Percentiles rank a stretch among this genome's conserved stretches.
Conservation (phyloP, 2,888 invertebrate genomes). For the Aleiodes alternator region DNA sequence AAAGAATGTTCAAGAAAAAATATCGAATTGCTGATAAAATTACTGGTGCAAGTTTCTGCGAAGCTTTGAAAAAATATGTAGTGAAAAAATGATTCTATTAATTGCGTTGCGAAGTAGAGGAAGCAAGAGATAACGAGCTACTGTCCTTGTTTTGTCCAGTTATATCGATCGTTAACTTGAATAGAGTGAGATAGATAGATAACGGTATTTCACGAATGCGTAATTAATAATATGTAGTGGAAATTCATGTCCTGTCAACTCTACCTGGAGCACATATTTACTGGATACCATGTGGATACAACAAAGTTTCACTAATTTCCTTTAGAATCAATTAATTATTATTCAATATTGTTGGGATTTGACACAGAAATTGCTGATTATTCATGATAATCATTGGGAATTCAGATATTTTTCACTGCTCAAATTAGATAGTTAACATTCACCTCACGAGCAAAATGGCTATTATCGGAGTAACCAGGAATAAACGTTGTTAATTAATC, state of each 20-base stretch:
- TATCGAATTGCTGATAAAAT: conserved; percentile 20
- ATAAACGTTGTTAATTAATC: background rate
- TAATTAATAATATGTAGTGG: conserved; percentile 20
- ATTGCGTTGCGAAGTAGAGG: background rate
- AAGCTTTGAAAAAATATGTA: background rate
- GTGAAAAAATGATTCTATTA: background rate
- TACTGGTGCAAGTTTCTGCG: background rate
- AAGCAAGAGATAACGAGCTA: background rate
- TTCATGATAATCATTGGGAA: background rate
- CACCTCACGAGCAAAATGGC: background rate
- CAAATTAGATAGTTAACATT: conserved; percentile 13
- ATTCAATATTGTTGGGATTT: background rate
- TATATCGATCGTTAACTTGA: background rate
- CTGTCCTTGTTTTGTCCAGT: background rate
- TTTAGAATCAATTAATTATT: conserved; percentile 4
- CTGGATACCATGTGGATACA: background rate
- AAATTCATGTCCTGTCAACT: conserved; percentile 18
- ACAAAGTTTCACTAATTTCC: background rate
- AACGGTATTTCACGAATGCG: conserved; percentile 19
- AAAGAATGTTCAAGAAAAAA: background rate
- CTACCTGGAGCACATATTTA: conserved; percentile 12
- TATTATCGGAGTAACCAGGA: background rate
- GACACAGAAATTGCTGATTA: background rate
- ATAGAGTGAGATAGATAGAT: background rate
- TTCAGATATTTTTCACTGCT: background rate